A percentile compares a stretch with the other conserved stretches of the same genome.
phyloP scores from a whole-genome alignment of 2,888 invertebrate genomes.

The Tinea trinotella region DNA sequence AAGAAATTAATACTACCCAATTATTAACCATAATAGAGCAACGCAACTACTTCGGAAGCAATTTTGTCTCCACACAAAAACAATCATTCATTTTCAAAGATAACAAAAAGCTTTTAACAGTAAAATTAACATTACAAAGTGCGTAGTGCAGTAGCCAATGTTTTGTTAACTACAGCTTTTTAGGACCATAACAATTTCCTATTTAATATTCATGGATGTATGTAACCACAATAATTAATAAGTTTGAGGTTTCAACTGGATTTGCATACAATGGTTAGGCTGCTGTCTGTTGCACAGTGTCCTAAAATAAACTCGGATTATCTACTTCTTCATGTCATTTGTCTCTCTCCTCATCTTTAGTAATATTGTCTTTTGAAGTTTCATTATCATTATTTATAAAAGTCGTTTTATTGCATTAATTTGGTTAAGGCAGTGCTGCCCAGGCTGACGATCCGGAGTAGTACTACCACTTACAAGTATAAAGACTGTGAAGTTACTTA shows the following conservation, averaged over 20 bases:
- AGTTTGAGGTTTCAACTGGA: constrained; percentile 53
- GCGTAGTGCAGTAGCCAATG: constrained; percentile 54
- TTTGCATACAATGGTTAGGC: constrained; percentile 57
- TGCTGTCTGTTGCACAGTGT: constrained; percentile 26
- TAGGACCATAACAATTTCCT: constrained; percentile 18
- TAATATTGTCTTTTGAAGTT: constrained; percentile 16
- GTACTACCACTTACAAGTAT: no score
- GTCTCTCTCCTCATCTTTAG: constrained; percentile 11
- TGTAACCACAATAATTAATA: constrained; percentile 64
- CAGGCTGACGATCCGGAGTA: no score
- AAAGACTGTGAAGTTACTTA: no score
- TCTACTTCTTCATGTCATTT: constrained; percentile 16
- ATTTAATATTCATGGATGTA: constrained; percentile 48
- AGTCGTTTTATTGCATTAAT: no score
- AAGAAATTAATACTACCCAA: no score
- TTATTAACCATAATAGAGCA: no score
- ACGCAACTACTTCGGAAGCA: constrained; percentile 16
- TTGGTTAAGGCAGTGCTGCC: no score
- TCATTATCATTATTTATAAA: no score
- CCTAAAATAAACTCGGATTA: constrained; percentile 23
- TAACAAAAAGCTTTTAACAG: constrained; percentile 23
- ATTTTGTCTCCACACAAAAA: constrained; percentile 15
- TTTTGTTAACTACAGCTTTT: constrained; percentile 26
- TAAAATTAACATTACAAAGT: constrained; percentile 53
- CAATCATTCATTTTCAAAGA: constrained; percentile 16